Conservation (phyloP, 2,888 invertebrate species). For the Apocheima hispidaria region DNA sequence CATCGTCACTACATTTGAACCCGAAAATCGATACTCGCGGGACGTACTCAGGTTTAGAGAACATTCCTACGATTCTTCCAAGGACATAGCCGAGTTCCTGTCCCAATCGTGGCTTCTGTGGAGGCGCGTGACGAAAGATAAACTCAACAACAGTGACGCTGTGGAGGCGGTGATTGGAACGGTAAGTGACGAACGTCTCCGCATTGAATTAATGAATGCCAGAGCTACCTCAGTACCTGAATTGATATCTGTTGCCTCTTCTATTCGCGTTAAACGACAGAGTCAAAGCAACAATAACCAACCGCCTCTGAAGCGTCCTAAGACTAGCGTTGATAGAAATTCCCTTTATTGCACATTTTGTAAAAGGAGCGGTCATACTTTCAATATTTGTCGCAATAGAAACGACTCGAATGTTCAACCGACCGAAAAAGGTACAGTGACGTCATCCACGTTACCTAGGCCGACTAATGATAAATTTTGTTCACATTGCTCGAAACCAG, state of each 20-base stretch:
- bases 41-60: slow-evolving; percentile 49
- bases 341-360: background rate
- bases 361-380: background rate
- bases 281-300: slow-evolving; percentile 12
- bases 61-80: slow-evolving; percentile 45
- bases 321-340: background rate
- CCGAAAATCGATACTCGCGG: slow-evolving; percentile 51
- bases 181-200: slow-evolving; percentile 45
- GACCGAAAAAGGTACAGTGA: background rate
- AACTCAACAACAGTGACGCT: slow-evolving; percentile 41
- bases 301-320: slow-evolving; percentile 23
- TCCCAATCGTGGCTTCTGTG: slow-evolving; percentile 51
- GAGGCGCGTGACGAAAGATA: slow-evolving; percentile 48
- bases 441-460: background rate
- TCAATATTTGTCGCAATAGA: background rate
- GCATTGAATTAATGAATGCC: slow-evolving; percentile 48
- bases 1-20: slow-evolving; percentile 46
- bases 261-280: slow-evolving; percentile 37
- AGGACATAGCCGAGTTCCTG: slow-evolving; percentile 50
- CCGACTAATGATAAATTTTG: background rate
- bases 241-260: slow-evolving; percentile 49
- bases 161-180: slow-evolving; percentile 52
- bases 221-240: slow-evolving; percentile 46
- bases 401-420: background rate
- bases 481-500: slow-evolving; percentile 13